Percentiles rank a stretch among this genome's conserved stretches.
phyloP scores from a whole-genome alignment of 2,888 invertebrate species.

The Habroteleia sp. region DNA sequence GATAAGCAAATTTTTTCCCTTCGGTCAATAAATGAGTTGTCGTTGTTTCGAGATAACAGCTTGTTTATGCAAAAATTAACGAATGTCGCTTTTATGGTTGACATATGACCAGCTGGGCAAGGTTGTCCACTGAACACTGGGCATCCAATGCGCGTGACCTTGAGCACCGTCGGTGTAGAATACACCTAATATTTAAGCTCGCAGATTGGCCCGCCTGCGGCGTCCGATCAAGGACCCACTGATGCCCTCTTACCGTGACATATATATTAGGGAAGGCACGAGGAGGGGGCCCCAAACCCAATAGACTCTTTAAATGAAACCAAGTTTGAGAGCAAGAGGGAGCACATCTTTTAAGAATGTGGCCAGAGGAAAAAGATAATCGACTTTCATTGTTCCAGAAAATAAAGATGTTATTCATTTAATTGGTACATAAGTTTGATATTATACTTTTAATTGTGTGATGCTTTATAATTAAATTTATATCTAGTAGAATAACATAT shows the following conservation, averaged over 20 bases:
- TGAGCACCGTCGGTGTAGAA: slow-evolving; percentile 34
- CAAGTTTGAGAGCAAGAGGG: not conserved
- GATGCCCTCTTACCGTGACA: slow-evolving; percentile 75
- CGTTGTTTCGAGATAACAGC: slow-evolving; percentile 2
- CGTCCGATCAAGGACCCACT: slow-evolving; percentile 73
- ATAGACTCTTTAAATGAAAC: slow-evolving; percentile 13
- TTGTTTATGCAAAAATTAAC: slow-evolving; percentile 19
- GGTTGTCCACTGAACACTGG: slow-evolving; percentile 24
- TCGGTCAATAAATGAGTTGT: no score
- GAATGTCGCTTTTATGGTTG: slow-evolving; percentile 16
- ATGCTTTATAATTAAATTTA: no score
- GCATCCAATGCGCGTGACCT: slow-evolving; percentile 27
- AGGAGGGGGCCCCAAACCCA: slow-evolving; percentile 3
- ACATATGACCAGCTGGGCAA: slow-evolving; percentile 43
- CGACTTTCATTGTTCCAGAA: not conserved
- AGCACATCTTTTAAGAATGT: not conserved
- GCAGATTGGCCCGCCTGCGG: slow-evolving; percentile 66
- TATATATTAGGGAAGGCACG: slow-evolving; percentile 70
- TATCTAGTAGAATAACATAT: no score
- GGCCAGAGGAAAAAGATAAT: not conserved
- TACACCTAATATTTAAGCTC: slow-evolving; percentile 43
- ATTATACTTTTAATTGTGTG: no score
- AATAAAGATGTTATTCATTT: not conserved
- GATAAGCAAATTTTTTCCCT: no score
- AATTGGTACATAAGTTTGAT: no score